Conservation (phyloP, 2,113 vertebrate genomes). For the Callopanchax toddi region DNA sequence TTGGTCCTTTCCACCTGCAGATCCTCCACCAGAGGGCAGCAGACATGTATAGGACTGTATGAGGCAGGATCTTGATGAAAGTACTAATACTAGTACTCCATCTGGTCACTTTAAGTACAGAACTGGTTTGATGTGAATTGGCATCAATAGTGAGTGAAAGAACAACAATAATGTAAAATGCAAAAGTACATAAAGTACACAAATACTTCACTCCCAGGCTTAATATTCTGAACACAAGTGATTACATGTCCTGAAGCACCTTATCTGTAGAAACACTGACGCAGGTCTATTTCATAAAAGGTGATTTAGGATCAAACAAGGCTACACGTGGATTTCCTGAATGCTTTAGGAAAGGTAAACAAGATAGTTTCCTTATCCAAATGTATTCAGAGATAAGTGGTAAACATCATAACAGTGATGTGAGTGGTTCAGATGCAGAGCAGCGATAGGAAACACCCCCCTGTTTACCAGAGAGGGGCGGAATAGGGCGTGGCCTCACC, state of each 20-base stretch:
- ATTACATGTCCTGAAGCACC: background rate
- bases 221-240: background rate
- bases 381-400: rapidly evolving
- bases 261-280: background rate
- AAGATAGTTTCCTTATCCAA: background rate
- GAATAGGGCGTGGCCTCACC: conserved; percentile 26
- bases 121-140: too few species aligned
- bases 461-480: background rate
- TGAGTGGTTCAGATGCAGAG: background rate
- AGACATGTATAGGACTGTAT: too few species aligned
- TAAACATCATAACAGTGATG: background rate
- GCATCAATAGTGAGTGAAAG: too few species aligned
- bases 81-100: too few species aligned
- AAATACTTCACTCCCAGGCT: background rate
- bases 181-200: too few species aligned
- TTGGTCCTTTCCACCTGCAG: too few species aligned
- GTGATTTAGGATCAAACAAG: background rate
- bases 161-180: too few species aligned
- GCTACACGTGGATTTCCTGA: background rate
- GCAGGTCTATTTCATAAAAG: background rate
- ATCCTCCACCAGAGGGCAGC: too few species aligned
- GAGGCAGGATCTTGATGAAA: too few species aligned
- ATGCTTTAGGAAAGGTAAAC: background rate
- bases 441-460: background rate
- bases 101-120: too few species aligned